These are phyloP conservation scores for Drosophila kanekoi DNA, from an alignment of 2,888 invertebrate genomes.

Conservation along the genomic window DNA sequence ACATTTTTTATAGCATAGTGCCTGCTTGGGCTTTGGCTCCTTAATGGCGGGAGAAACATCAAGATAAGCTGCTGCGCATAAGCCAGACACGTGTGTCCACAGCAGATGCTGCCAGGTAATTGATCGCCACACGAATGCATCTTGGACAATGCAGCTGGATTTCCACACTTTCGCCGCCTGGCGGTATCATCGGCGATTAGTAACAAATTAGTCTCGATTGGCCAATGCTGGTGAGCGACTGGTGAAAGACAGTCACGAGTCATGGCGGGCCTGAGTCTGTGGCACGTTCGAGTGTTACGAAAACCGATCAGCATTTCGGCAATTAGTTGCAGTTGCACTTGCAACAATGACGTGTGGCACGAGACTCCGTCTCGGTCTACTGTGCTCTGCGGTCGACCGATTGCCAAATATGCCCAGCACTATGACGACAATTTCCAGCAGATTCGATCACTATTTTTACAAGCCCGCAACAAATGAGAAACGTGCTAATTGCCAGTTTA, in stretches of 20 bases:
- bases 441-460: neutral
- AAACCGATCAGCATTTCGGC: conserved; percentile 17
- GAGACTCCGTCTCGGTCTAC: conserved; percentile 17
- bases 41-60: neutral
- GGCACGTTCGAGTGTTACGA: conserved; percentile 5
- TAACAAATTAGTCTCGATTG: conserved; percentile 43
- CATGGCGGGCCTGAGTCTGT: conserved; percentile 1
- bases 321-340: conserved; percentile 40
- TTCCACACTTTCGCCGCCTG: conserved; percentile 47
- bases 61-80: conserved; percentile 2
- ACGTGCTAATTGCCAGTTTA: conserved; percentile 57
- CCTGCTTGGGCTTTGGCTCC: neutral
- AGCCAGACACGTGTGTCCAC: conserved; percentile 4
- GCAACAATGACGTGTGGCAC: conserved; percentile 49
- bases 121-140: conserved; percentile 7
- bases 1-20: conserved; percentile 3
- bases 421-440: conserved; percentile 22
- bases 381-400: conserved; percentile 24
- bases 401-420: conserved; percentile 34
- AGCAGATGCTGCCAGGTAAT: conserved; percentile 1
- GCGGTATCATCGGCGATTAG: conserved; percentile 20
- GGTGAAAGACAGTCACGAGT: conserved; percentile 41
- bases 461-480: conserved; percentile 46
- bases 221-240: conserved; percentile 25
- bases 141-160: conserved; percentile 5